phyloP scores from a whole-genome alignment of 2,797 vertebrate genomes.

The Paguma larvata region DNA sequence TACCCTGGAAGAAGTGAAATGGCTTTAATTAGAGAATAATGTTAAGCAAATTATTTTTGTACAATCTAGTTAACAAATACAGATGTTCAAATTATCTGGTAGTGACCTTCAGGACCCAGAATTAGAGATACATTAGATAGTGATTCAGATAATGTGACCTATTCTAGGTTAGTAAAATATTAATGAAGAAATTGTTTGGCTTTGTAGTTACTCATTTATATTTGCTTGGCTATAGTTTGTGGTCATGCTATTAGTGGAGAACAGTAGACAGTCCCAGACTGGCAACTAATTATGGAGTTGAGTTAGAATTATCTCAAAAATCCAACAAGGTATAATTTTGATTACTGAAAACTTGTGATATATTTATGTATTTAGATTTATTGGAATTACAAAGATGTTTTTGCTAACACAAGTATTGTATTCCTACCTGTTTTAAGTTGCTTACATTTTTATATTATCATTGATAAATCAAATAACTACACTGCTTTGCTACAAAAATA shows the following conservation, averaged over 20 bases:
- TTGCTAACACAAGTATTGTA: background rate
- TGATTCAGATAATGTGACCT: background rate
- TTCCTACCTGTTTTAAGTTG: background rate
- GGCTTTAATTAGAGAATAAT: background rate
- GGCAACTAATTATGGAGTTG: background rate
- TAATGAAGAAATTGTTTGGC: background rate
- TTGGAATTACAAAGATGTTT: background rate
- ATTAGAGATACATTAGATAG: background rate
- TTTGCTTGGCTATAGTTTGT: background rate
- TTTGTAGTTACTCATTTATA: background rate
- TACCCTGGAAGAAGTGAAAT: background rate
- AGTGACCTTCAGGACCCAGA: background rate
- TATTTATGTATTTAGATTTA: background rate
- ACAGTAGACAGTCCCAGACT: background rate
- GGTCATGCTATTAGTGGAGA: background rate
- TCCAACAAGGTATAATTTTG: background rate
- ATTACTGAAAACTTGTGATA: background rate
- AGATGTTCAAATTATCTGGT: background rate
- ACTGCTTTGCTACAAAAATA: background rate
- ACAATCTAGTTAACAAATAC: background rate
- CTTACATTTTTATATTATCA: background rate
- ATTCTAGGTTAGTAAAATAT: background rate
- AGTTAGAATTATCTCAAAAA: background rate
- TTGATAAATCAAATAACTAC: background rate
- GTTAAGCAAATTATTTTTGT: background rate